Evolutionary conservation across 1,140 invertebrate species (phyloP).

Genomic region (Hycleus phaleratus): DNA sequence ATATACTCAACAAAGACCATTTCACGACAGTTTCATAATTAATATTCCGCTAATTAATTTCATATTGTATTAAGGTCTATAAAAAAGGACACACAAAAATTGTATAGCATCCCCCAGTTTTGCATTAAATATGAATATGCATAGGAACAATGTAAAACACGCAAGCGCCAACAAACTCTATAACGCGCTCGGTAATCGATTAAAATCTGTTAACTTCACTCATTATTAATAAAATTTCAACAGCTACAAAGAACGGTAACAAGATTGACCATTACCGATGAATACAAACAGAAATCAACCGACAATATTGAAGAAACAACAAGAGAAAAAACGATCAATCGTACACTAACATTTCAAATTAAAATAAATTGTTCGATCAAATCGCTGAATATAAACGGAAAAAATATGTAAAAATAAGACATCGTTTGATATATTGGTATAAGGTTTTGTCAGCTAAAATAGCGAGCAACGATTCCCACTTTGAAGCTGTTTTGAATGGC

Average conservation of each 20-base stretch:
- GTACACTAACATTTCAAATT: slow-evolving; percentile 16
- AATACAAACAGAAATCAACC: no score
- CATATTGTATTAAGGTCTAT: slow-evolving; percentile 4
- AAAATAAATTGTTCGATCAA: slow-evolving; percentile 32
- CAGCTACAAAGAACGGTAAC: neutral
- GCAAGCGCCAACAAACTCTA: neutral
- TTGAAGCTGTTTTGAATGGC: slow-evolving; percentile 31
- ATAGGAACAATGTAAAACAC: neutral
- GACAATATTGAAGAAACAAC: no score
- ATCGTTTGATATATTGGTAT: slow-evolving; percentile 29
- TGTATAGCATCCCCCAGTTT: no score
- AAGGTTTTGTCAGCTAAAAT: slow-evolving; percentile 36
- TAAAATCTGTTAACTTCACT: slow-evolving; percentile 8
- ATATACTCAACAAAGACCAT: slow-evolving; percentile 1
- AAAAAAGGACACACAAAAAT: no score
- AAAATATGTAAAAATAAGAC: slow-evolving; percentile 33
- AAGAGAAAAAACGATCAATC: no score
- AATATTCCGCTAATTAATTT: slow-evolving; percentile 11
- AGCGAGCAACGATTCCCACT: slow-evolving; percentile 30
- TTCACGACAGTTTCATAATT: slow-evolving; percentile 3
- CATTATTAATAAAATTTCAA: slow-evolving; percentile 6
- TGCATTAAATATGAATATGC: no score
- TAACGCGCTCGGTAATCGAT: slow-evolving; percentile 3
- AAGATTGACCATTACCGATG: no score
- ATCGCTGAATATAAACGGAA: slow-evolving; percentile 6